Conservation (phyloP, 2,888 invertebrate genomes). For the Silvanus unidentatus region DNA sequence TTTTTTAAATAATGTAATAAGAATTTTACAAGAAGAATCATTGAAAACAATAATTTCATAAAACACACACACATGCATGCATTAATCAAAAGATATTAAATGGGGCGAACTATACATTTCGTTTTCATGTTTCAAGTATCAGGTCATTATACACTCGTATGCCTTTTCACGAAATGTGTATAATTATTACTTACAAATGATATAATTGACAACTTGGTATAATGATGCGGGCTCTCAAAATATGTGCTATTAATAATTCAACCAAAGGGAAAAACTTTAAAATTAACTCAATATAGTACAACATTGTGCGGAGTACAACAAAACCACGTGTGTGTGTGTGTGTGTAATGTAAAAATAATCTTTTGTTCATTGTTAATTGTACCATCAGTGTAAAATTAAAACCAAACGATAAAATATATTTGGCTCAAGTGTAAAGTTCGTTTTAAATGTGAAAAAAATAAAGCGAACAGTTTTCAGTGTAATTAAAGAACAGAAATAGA, state of each 20-base stretch:
- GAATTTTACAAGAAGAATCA: too few species aligned
- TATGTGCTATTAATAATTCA: background rate
- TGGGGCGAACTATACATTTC: too few species aligned
- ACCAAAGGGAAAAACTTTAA: background rate
- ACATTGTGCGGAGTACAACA: too few species aligned
- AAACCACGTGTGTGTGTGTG: too few species aligned
- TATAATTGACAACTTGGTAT: constrained; percentile 26
- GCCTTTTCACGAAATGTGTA: constrained; percentile 14
- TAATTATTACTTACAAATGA: constrained; percentile 25
- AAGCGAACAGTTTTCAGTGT: background rate
- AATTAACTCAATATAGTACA: too few species aligned
- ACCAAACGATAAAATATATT: too few species aligned
- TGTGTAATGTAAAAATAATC: too few species aligned
- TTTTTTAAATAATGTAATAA: too few species aligned
- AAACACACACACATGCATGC: too few species aligned
- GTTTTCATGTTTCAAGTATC: background rate
- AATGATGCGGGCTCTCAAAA: constrained; percentile 24
- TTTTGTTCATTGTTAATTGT: background rate
- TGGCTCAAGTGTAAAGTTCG: background rate
- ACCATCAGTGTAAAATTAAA: too few species aligned
- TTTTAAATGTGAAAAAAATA: background rate
- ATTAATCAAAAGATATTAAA: too few species aligned
- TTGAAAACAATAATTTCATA: too few species aligned
- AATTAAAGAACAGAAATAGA: constrained; percentile 1
- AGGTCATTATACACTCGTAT: constrained; percentile 13